Evolutionary conservation across 1,140 invertebrate species (phyloP).

Genomic region (Calliphora vicina): DNA sequence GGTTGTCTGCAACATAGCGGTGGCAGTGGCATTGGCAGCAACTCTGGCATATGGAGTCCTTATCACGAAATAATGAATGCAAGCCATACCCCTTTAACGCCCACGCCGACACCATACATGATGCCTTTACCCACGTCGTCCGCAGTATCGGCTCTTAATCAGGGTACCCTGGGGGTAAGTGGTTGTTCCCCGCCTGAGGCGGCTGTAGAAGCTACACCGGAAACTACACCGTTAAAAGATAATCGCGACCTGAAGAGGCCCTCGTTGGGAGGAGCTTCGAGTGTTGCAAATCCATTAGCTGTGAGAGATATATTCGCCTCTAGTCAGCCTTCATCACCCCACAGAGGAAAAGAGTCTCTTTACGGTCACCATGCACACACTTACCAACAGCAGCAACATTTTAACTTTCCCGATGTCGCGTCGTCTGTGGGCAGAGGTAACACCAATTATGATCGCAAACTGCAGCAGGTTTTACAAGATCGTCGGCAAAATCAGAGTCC

Average conservation of each 20-base stretch:
- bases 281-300: slow-evolving; percentile 66
- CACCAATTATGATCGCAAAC: slow-evolving; percentile 43
- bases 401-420: slow-evolving; percentile 52
- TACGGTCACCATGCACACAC: background rate
- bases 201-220: slow-evolving; percentile 85
- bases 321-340: slow-evolving; percentile 71
- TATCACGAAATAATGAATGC: slow-evolving; percentile 53
- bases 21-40: background rate
- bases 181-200: slow-evolving; percentile 71
- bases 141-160: slow-evolving; percentile 45
- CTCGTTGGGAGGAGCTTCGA: background rate
- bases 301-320: slow-evolving; percentile 69
- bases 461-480: slow-evolving; percentile 52
- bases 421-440: slow-evolving; percentile 37
- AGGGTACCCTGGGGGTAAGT: slow-evolving; percentile 49
- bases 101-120: slow-evolving; percentile 60
- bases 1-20: background rate
- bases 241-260: slow-evolving; percentile 50
- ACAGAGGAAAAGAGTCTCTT: slow-evolving; percentile 68
- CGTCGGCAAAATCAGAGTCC: slow-evolving; percentile 39
- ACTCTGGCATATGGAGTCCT: slow-evolving; percentile 58
- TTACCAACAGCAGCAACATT: slow-evolving; percentile 63
- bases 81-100: slow-evolving; percentile 65
- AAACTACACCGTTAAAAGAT: slow-evolving; percentile 84
- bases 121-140: slow-evolving; percentile 50